These are phyloP conservation scores for Pseudachorutes palmiensis DNA, from an alignment of 1,140 invertebrate species.

Conservation along the genomic window DNA sequence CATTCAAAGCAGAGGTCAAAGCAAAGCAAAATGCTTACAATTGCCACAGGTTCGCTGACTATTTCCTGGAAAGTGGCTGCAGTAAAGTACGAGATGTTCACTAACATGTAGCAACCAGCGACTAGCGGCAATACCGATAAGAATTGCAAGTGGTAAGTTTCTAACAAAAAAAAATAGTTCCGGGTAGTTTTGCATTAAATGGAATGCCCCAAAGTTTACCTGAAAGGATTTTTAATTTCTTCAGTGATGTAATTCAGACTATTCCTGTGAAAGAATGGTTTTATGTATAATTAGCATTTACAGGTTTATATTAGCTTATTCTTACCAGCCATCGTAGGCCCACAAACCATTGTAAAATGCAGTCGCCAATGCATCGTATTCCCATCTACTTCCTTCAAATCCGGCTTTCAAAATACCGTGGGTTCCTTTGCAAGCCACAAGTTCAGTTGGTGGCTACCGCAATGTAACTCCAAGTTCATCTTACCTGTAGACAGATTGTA, in stretches of 20 bases:
- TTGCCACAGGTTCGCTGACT: slow-evolving; percentile 75
- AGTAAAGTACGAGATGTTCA: slow-evolving; percentile 88
- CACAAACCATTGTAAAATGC: slow-evolving; percentile 60
- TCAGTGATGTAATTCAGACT: slow-evolving; percentile 60
- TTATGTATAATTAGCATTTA: slow-evolving; percentile 4
- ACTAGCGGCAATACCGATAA: slow-evolving; percentile 80
- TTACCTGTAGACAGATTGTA: slow-evolving; percentile 65
- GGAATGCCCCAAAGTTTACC: no score
- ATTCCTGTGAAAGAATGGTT: slow-evolving; percentile 44
- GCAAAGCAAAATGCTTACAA: slow-evolving; percentile 49
- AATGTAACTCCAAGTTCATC: no score
- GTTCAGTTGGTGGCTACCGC: no score
- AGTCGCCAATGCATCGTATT: slow-evolving; percentile 43
- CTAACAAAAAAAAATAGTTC: no score
- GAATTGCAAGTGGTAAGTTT: slow-evolving; percentile 62
- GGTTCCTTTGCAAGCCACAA: neutral
- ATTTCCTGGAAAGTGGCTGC: slow-evolving; percentile 73
- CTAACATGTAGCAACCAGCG: slow-evolving; percentile 75
- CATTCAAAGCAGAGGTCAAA: neutral
- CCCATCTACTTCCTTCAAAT: slow-evolving; percentile 19
- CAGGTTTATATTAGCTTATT: neutral
- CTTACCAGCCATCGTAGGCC: slow-evolving; percentile 39
- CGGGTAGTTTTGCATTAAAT: no score
- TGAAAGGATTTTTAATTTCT: slow-evolving; percentile 57
- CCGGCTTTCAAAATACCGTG: neutral